These are phyloP conservation scores for Agelas oroides DNA, from an alignment of 37 sponge, comb jelly and placozoan genomes.

Conservation along the genomic window DNA sequence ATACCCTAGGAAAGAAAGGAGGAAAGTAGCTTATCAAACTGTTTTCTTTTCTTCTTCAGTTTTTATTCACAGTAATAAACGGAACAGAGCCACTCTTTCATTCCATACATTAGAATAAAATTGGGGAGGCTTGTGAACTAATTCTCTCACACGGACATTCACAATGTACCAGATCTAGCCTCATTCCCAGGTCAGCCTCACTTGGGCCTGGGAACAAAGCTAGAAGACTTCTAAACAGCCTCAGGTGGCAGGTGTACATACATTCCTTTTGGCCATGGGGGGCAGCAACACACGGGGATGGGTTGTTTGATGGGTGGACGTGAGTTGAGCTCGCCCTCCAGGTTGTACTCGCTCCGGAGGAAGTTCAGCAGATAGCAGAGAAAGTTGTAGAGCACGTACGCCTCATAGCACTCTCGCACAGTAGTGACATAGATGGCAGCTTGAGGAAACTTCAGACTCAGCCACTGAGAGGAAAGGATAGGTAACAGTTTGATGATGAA, in stretches of 20 bases:
- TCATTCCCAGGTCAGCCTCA: too few relatives aligned
- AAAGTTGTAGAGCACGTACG: slow-evolving; percentile 94
- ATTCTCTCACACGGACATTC: too few relatives aligned
- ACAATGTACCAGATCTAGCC: too few relatives aligned
- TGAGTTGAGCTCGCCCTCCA: slow-evolving; percentile 46
- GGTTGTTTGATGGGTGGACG: slow-evolving; percentile 49
- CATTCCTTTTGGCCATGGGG: slow-evolving; percentile 66
- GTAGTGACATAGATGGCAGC: slow-evolving; percentile 76
- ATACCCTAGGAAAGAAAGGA: slow-evolving; percentile 11
- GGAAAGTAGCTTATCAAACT: too few relatives aligned
- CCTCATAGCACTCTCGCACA: slow-evolving; percentile 86
- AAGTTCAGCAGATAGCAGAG: slow-evolving; percentile 88
- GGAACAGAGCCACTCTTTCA: too few relatives aligned
- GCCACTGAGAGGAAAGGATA: slow-evolving; percentile 59
- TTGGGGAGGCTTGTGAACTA: too few relatives aligned
- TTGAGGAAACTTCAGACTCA: slow-evolving; percentile 60
- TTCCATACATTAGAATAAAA: too few relatives aligned
- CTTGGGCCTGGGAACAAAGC: too few relatives aligned
- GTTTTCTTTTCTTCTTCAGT: too few relatives aligned
- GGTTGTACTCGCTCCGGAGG: slow-evolving; percentile 68
- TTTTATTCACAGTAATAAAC: too few relatives aligned
- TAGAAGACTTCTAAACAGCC: too few relatives aligned
- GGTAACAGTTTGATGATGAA: not conserved
- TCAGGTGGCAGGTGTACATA: slow-evolving; percentile 13
- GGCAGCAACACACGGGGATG: slow-evolving; percentile 74